Evolutionary conservation across 2,113 vertebrate genomes (phyloP), one percentile per base, ranked within the genome.

Genomic region (Catharus minimus): DNA sequence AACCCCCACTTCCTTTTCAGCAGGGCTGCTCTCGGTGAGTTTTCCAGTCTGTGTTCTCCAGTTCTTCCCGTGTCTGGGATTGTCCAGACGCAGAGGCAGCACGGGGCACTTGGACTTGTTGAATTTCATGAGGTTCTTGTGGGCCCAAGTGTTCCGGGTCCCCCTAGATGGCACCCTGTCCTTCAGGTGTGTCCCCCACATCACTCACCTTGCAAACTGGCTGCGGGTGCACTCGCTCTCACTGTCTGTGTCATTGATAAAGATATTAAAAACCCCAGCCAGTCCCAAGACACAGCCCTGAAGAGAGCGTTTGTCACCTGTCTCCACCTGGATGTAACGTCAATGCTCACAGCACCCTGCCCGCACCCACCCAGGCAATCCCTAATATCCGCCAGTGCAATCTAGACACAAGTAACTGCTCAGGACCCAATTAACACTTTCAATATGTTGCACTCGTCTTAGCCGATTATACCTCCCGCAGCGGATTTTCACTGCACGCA

Each of bases 381-480:
- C 3, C 21, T 26, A 8, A 1, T 5, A 13, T 0, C 15, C 5
- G 0, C 13, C 13, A 7, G 7, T 20, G 21, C 5, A 17, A 26
- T 3, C 13, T 1, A 6, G 4, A 11, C 38, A 9, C 3, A 1
- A 6, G 13, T 1, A 2, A 3, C 2, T 2, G 1, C 0, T 1
- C 1, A 1, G 0, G 0, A 10, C 3, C 6, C 6, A 7, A 0
- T 0, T 3, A 26, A 27, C 26, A 27, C 14, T 27, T 15, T 36
- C 33, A 36, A 36, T 36, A 36, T 36, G 33, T 36, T 36, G 33
- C 33, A 36, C 33, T 36, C 33, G 23, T 24, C 47, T 14, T 26
- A 26, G 23, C 24, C 13, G 3, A 49, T 26, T 3, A 26, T 7
- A 13, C 23, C 7, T 12, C 7, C 43, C 43, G 33, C 33, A 36